Base-by-base conservation (phyloP, 2,888 invertebrate species). In the Leptodirus hochenwartii region DNA sequence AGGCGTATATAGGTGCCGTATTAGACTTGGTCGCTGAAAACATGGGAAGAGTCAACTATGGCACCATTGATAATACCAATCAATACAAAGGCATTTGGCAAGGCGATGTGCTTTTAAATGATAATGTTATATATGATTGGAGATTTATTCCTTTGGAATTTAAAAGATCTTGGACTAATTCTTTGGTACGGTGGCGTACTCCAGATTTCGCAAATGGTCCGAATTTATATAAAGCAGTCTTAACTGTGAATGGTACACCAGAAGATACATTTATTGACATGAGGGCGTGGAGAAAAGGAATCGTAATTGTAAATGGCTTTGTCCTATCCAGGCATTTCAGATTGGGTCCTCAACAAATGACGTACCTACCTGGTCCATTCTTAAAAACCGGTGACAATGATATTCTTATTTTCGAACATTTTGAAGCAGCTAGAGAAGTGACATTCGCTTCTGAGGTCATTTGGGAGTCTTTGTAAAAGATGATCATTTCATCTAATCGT, bases 291-390 rank as follows among this genome's bases (percentile, higher is more conserved):
- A 70, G 66, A 30, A 88, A 87, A 62, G 90, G 90, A 2, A 66
- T 78, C 34, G 71, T 79, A 1, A 80, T 81, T 51, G 58, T 91
- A 1, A 91, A 91, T 49, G 81, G 79, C 0, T 69, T 79, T 45
- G 84, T 87, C 49, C 59, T 91, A 14, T 88, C 88, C 1, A 64
- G 90, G 24, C 87, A 88, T 52, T 84, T 82, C 74, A 47, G 62
- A 2, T 62, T 66, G 23, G 88, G 90, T 0, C 90, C 90, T 0
- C 80, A 84, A 51, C 62, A 75, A 34, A 81, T 82, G 0, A 56
- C 88, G 1, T 91, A 84, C 50, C 58, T 88, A 15, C 90, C 90
- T 1, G 79, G 71, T 0, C 69, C 79, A 0, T 61, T 85, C 17
- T 62, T 58, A 26, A 17, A 14, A 13, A 41, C 47, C 11, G 71